Base-by-base conservation (phyloP, 2,797 vertebrate genomes). In the Falco naumanni region DNA sequence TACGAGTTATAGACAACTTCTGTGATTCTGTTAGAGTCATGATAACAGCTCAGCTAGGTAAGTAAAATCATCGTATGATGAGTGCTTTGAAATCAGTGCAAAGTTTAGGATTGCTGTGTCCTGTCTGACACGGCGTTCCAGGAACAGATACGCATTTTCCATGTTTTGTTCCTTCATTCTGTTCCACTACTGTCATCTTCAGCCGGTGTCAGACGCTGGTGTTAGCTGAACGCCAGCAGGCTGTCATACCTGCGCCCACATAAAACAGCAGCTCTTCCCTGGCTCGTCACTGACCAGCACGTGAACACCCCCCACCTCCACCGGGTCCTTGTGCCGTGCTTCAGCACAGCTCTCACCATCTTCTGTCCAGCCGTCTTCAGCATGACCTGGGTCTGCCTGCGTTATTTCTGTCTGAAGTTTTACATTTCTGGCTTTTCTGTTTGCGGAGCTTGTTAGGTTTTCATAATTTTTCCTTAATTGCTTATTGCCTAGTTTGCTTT, bases 21-120 rank as follows among this genome's bases (percentile, higher is more conserved):
- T 99, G 98, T 81, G 95, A 98, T 75, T 99, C 99, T 59, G 84
- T 99, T 54, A 98, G 99, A 97, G 98, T 98, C 97, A 98, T 99
- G 97, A 66, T 97, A 82, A 97, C 98, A 6, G 96, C 98, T 14
- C 97, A 98, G 64, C 97, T 98, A 77, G 99, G 99, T 99, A 96
- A 96, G 96, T 93, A 95, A 74, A 91, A 21, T 33, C 47, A 41
- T 28, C n/a, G 37, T 2, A 31, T 57, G 14, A 43, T 3, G 5
- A 72, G 41, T 34, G 16, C 74, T 90, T 86, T 25, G n/a, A 63
- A 68, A 70, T 28, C n/a, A 57, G 33, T 69, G 65, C 61, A 54
- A 83, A 53, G 47, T 79, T 89, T n/a, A 61, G 69, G 47, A 57
- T 69, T 61, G 18, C 51, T 86, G 43, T 79, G 50, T 86, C 14